These are phyloP conservation scores for Hartigia nigra DNA, from an alignment of 2,888 invertebrate genomes.

Conservation along the genomic window DNA sequence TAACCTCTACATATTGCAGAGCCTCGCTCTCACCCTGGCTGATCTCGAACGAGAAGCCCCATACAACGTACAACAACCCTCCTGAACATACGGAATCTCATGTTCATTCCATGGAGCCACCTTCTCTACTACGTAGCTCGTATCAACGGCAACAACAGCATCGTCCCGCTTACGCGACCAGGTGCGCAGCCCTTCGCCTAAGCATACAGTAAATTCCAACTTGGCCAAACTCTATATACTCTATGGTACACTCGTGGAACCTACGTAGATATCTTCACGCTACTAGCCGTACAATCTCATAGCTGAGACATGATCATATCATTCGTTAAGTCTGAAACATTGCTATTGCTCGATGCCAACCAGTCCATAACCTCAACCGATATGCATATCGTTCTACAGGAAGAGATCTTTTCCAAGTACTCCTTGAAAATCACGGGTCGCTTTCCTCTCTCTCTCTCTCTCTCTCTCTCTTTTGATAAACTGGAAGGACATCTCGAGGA, in stretches of 20 bases:
- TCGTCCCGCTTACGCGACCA: constrained; percentile 38
- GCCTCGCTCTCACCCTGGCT: neutral
- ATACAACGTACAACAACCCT: neutral
- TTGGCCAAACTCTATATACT: constrained; percentile 44
- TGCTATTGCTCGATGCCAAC: constrained; percentile 27
- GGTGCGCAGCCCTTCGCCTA: constrained; percentile 48
- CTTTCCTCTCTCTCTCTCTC: neutral
- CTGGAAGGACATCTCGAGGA: neutral
- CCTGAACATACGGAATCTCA: neutral
- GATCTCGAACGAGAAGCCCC: neutral
- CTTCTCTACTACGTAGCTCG: neutral
- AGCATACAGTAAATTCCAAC: constrained; percentile 58
- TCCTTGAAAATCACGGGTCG: neutral
- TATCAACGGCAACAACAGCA: neutral
- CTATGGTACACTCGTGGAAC: constrained; percentile 2
- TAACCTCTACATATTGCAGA: constrained; percentile 36
- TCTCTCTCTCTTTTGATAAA: neutral
- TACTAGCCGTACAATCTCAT: too few species aligned
- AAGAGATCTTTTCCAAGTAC: too few species aligned
- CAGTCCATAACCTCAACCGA: constrained; percentile 16
- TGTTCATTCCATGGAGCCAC: neutral
- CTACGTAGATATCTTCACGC: neutral
- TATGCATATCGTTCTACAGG: too few species aligned
- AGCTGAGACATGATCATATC: constrained; percentile 35
- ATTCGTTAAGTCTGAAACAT: constrained; percentile 52